phyloP scores from a whole-genome alignment of 2,797 vertebrate species.

The Macropodus opercularis region DNA sequence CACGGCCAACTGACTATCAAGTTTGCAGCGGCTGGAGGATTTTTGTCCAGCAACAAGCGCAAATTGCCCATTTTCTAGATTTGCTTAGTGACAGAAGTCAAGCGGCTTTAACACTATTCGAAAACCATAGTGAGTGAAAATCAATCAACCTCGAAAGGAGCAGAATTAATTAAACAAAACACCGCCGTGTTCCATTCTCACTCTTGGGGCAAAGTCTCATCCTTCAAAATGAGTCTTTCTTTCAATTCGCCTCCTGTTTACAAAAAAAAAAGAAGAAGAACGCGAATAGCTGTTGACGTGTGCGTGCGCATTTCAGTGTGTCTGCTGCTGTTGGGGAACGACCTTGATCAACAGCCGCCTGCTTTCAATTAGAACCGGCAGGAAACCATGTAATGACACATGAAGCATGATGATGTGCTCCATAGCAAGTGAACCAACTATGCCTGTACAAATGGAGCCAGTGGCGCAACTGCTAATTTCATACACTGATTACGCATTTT shows the following conservation, averaged over 20 bases:
- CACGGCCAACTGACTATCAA: not conserved
- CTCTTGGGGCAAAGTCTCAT: not conserved
- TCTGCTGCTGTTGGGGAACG: not conserved
- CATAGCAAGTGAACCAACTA: not conserved
- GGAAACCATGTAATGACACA: not conserved
- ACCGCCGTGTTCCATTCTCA: not conserved
- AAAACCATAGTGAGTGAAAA: conserved; percentile 20
- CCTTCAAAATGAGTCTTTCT: conserved; percentile 1
- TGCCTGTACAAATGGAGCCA: too few species aligned
- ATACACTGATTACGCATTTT: too few species aligned
- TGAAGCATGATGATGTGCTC: too few species aligned
- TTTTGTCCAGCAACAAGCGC: not conserved
- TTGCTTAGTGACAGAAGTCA: conserved; percentile 8
- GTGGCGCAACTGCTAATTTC: too few species aligned
- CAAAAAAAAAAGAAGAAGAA: not conserved
- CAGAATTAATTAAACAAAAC: conserved; percentile 16
- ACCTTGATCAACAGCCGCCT: not conserved
- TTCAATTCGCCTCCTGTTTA: not conserved
- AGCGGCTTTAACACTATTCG: conserved; percentile 3
- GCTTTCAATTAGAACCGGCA: not conserved
- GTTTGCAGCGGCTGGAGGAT: not conserved
- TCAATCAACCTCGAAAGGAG: conserved; percentile 3
- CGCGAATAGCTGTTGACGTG: not conserved
- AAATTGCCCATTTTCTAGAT: not conserved
- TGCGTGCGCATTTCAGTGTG: not conserved